Conservation (phyloP, 2,888 invertebrate species). For the Graphium colonna region DNA sequence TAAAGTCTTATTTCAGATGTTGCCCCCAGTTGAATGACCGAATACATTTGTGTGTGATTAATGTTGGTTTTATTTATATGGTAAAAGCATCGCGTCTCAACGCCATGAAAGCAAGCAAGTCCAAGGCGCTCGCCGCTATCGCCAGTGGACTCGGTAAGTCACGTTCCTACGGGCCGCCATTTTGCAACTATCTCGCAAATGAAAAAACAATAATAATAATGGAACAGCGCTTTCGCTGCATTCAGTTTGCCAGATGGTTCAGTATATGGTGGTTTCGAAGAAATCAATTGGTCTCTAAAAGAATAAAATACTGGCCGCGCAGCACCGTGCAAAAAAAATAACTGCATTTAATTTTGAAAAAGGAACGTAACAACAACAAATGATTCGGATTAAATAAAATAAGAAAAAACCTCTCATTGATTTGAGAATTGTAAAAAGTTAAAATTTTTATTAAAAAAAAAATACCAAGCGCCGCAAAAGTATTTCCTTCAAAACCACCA, state of each 20-base stretch:
- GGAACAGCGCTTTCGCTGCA: neutral
- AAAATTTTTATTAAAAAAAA: too few species aligned
- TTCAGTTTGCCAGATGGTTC: slow-evolving; percentile 58
- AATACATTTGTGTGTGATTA: slow-evolving; percentile 74
- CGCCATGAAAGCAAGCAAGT: slow-evolving; percentile 86
- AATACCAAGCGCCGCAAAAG: too few species aligned
- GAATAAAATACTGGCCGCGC: neutral
- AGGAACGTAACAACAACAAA: too few species aligned
- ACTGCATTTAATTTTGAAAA: neutral
- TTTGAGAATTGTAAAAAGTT: too few species aligned
- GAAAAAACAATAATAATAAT: slow-evolving; percentile 4
- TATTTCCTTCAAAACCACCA: slow-evolving; percentile 43
- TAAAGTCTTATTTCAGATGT: slow-evolving; percentile 77
- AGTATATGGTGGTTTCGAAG: slow-evolving; percentile 54
- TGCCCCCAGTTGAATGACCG: slow-evolving; percentile 49
- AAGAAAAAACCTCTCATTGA: too few species aligned
- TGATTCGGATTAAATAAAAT: too few species aligned
- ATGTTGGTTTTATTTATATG: slow-evolving; percentile 82
- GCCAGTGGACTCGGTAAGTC: slow-evolving; percentile 95
- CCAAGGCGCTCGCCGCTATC: slow-evolving; percentile 93
- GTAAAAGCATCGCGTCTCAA: slow-evolving; percentile 85
- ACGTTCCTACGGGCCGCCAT: slow-evolving; percentile 34
- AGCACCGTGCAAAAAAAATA: neutral
- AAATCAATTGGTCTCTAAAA: neutral
- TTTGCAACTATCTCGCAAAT: slow-evolving; percentile 33